Evolutionary conservation across 2,888 invertebrate genomes (phyloP), one percentile per base, ranked within the genome.

Genomic region (Enoplolaimus lenunculus): DNA sequence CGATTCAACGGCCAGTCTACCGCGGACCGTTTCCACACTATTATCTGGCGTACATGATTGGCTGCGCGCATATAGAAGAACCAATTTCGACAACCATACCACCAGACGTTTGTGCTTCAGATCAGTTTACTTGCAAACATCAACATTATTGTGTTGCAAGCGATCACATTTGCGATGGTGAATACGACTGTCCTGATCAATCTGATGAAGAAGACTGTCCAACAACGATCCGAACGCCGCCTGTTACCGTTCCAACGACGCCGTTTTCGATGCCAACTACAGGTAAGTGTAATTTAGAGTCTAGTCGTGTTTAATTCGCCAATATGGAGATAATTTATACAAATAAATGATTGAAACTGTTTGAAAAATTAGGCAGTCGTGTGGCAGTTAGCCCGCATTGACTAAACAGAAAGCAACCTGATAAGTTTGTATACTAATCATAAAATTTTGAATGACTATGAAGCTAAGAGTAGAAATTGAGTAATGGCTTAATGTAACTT

Each of bases 141-240:
- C 29, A 31, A 2, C 28, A 34, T 26, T 29, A 68, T 26, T 72
- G 72, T 57, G 60, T 72, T 1, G 30, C 68, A 16, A 26, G 26
- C 26, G 0, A 1, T 1, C 45, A 60, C 33, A 65, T 73, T 7
- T 72, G 72, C 29, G 72, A 72, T 29, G 62, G 69, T 13, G 69
- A 68, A n/a, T 1, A 57, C 31, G 70, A 72, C 59, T 72, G 72
- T 57, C 60, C 62, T 1, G 72, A 72, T 33, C 26, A 67, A 33
- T 26, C 73, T 2, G 72, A 72, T 57, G 72, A 72, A 33, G 64
- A 2, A 1, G 33, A 33, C 26, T 72, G 70, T 62, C 35, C 57
- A 21, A 57, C 57, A 21, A 21, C 57, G 57, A 21, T 26, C 26
- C 57, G 57, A 57, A 57, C 57, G 26, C 57, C 57, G 26, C 57